Percentiles rank a stretch among this genome's conserved stretches.
Evolutionary conservation across 2,888 invertebrate species (phyloP).

Genomic region (Hoplodrina blanda): DNA sequence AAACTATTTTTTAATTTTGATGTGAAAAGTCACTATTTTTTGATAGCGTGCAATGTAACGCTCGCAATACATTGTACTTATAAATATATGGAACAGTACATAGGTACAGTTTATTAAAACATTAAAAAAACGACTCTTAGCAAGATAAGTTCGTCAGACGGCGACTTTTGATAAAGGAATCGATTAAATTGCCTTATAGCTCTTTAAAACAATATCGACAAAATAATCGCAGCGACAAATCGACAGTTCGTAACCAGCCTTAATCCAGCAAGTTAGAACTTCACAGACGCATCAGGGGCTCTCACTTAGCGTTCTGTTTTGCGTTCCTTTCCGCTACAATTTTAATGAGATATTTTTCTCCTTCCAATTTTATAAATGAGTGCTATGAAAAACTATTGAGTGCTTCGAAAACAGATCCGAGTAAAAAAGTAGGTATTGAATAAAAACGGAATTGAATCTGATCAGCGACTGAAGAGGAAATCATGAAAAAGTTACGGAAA

Average conservation of each 20-base stretch:
- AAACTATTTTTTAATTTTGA: no score
- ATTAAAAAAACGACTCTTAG: no score
- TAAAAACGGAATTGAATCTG: constrained; percentile 6
- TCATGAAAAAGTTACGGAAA: constrained; percentile 1
- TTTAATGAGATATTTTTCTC: constrained; percentile 69
- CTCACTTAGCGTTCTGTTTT: constrained; percentile 61
- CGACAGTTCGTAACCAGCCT: constrained; percentile 9
- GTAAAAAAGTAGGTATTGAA: constrained; percentile 20
- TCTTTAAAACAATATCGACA: not conserved
- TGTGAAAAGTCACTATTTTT: no score
- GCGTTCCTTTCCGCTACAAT: constrained; percentile 49
- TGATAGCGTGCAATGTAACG: no score
- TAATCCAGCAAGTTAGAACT: constrained; percentile 44
- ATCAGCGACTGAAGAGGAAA: constrained; percentile 9
- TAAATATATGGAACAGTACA: no score
- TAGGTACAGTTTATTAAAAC: no score
- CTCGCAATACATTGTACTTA: no score
- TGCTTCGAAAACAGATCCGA: constrained; percentile 28
- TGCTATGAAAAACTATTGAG: constrained; percentile 57
- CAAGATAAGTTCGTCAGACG: no score
- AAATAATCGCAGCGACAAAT: constrained; percentile 33
- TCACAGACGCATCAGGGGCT: constrained; percentile 45
- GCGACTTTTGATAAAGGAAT: no score
- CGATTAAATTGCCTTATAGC: not conserved
- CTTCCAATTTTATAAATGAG: constrained; percentile 61